Base-by-base conservation (phyloP, 2,888 invertebrate species). In the Cephonodes hylas region DNA sequence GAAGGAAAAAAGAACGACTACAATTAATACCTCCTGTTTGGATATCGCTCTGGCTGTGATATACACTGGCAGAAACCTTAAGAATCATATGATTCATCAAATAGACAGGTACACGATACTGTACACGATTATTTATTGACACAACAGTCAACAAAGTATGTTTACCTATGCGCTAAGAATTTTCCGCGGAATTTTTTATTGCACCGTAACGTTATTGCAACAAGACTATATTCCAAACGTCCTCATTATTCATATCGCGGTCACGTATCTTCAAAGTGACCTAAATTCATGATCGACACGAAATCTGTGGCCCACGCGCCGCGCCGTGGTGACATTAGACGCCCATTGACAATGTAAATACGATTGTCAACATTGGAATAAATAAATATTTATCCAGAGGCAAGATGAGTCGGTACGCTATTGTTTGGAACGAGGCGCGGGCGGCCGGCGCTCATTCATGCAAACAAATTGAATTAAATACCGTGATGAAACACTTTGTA, bases 351-450 rank as follows among this genome's bases (percentile, higher is more conserved):
- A 87, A 90, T 91, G 90, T 90, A 89, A 90, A 91, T 90, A 88
- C 81, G 80, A 86, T 89, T 91, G 91, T 91, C 90, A 89, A 90
- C 90, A 86, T 77, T 72, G 75, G 85, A 88, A 89, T 86, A 86
- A 86, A 91, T 91, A 90, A 90, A 91, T 91, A 91, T 90, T 91
- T 89, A 91, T 88, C 81, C 83, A 77, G 79, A 80, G 79, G 84
- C 83, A 77, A 85, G 89, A 89, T 89, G 89, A 86, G 89, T 84
- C 82, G 72, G 78, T 77, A 72, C 73, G 73, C 80, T 75, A 90
- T 89, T 88, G 88, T 88, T 64, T 63, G 59, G 68, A 64, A 70
- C 63, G 75, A 66, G 67, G 77, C 81, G 86, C 82, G 81, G 85
- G 83, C 81, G 84, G 66, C 70, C 72, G 75, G 71, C 66, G 67